Conservation (phyloP, 2,888 invertebrate species). For the Drosophila glabriapex region DNA sequence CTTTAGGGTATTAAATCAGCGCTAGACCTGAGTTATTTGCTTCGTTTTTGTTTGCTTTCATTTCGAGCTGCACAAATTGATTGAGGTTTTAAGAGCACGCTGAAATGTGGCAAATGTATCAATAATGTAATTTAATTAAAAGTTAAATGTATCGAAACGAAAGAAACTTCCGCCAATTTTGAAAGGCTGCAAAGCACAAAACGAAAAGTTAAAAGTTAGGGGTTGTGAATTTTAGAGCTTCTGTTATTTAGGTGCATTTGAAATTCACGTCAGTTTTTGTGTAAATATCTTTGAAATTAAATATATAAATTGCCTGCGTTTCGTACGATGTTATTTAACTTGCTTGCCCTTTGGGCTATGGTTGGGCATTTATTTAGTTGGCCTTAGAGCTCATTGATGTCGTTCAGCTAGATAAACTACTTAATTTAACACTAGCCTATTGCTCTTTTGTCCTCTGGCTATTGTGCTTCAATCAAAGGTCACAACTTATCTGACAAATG, state of each 20-base stretch:
- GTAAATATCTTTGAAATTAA: conserved; percentile 8
- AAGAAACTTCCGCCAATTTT: conserved; percentile 9
- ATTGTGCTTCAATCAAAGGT: conserved; percentile 64
- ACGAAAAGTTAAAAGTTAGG: conserved; percentile 11
- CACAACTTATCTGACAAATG: conserved; percentile 71
- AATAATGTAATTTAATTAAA: conserved; percentile 71
- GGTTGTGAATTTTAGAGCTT: neutral
- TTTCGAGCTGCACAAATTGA: conserved; percentile 23
- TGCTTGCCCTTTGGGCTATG: conserved; percentile 5
- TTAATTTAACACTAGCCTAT: conserved; percentile 44
- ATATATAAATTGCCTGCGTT: conserved; percentile 32
- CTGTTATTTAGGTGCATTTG: conserved; percentile 6
- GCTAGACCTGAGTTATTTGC: neutral
- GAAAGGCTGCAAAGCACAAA: neutral
- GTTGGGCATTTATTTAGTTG: conserved; percentile 11
- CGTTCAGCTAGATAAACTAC: conserved; percentile 56
- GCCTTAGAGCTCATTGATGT: conserved; percentile 36
- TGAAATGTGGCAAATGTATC: conserved; percentile 38
- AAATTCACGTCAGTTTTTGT: conserved; percentile 5
- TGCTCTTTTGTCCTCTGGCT: conserved; percentile 21
- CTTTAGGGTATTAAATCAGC: neutral
- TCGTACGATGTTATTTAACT: conserved; percentile 33
- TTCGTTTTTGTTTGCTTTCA: neutral
- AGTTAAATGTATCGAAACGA: conserved; percentile 24
- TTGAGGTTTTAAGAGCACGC: conserved; percentile 45